Evolutionary conservation across 2,888 invertebrate genomes (phyloP).

Genomic region (Epistrophella euchroma): DNA sequence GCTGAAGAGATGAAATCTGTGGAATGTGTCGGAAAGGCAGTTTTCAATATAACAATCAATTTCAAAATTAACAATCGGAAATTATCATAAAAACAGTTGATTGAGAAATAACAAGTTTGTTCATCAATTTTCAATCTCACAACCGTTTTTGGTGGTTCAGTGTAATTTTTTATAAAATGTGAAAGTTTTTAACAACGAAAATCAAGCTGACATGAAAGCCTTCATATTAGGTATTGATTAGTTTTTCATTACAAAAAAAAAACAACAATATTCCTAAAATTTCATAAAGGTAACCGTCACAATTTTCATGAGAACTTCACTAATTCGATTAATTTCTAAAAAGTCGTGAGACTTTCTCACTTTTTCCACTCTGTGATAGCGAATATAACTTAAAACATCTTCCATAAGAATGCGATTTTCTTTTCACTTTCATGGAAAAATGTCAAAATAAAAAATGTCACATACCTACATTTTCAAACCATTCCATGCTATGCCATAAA

Average conservation of each 20-base stretch:
- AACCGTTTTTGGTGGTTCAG: no score
- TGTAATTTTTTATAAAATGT: background rate
- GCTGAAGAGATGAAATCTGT: no score
- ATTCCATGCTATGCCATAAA: background rate
- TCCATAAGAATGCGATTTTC: conserved; percentile 27
- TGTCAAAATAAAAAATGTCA: conserved; percentile 51
- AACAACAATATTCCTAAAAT: background rate
- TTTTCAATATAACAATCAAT: no score
- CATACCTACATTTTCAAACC: conserved; percentile 39
- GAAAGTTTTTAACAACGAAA: no score
- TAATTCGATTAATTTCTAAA: background rate
- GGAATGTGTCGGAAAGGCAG: no score
- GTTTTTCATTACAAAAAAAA: background rate
- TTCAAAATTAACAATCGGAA: no score
- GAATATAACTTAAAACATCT: background rate
- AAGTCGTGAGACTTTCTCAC: background rate
- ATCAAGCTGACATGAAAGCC: no score
- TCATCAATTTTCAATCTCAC: no score
- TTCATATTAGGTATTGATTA: background rate
- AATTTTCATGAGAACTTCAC: background rate
- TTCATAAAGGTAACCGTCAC: background rate
- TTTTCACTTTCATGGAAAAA: conserved; percentile 63
- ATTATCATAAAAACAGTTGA: no score
- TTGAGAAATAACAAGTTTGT: no score
- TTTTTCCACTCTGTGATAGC: background rate